phyloP scores from a whole-genome alignment of 2,113 vertebrate genomes.

The Saccopteryx bilineata region DNA sequence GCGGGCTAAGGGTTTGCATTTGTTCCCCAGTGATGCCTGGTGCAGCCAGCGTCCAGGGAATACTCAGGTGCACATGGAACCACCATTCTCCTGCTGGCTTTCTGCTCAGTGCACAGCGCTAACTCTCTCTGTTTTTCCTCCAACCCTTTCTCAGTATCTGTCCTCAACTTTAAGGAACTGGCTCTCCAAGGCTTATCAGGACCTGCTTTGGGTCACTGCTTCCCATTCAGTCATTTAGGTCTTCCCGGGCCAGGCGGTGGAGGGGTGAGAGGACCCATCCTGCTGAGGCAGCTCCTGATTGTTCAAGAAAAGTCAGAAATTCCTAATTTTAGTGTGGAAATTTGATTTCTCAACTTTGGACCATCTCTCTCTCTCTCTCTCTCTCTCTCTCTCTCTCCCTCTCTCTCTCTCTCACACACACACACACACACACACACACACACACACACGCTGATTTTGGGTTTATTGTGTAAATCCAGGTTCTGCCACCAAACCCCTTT shows the following conservation, averaged over 20 bases:
- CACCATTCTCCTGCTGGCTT: neutral
- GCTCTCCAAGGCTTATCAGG: neutral
- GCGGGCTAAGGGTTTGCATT: neutral
- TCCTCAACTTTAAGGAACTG: neutral
- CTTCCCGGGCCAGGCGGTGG: neutral
- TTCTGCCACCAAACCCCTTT: neutral
- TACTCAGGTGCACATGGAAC: neutral
- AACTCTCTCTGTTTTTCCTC: neutral
- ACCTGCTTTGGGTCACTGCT: neutral
- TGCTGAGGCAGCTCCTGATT: neutral
- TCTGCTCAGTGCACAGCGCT: neutral
- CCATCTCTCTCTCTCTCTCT: neutral
- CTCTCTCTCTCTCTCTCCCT: no score
- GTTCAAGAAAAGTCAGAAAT: conserved; percentile 15
- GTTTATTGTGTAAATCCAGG: neutral
- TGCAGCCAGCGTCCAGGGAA: neutral
- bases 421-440: neutral
- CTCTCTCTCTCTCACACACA: no score
- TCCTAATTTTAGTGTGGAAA: neutral
- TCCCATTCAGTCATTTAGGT: neutral
- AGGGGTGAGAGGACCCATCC: neutral
- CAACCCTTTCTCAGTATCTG: neutral
- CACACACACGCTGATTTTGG: neutral
- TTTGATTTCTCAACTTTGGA: conserved; percentile 8
- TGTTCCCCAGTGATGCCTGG: neutral